These are phyloP conservation scores for Morone chrysops DNA, from an alignment of 2,113 vertebrate species.

Conservation along the genomic window DNA sequence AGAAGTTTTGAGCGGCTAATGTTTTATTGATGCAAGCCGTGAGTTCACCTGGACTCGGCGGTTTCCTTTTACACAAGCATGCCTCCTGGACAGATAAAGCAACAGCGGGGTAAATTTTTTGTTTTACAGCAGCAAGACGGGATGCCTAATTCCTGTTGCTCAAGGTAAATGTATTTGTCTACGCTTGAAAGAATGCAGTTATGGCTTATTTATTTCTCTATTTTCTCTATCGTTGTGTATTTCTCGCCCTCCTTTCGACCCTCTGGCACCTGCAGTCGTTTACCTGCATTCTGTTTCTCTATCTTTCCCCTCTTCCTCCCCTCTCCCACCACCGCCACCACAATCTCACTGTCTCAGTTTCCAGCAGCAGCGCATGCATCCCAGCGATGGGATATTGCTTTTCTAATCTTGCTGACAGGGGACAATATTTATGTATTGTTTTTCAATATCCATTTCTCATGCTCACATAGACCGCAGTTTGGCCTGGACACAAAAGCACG, in stretches of 20 bases:
- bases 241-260: conserved; percentile 11
- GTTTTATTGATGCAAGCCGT: conserved; percentile 73
- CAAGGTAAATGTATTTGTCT: conserved; percentile 49
- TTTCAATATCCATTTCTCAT: conserved; percentile 81
- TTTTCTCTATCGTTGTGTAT: conserved; percentile 39
- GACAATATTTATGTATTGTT: conserved; percentile 83
- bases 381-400: conserved; percentile 81
- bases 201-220: conserved; percentile 53
- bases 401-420: conserved; percentile 84
- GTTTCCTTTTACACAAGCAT: conserved; percentile 26
- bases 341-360: conserved; percentile 37
- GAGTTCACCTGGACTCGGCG: conserved; percentile 50
- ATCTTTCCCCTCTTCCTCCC: neutral
- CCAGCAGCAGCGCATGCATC: conserved; percentile 55
- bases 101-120: conserved; percentile 15
- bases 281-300: conserved; percentile 42
- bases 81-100: conserved; percentile 32
- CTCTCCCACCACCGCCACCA: neutral
- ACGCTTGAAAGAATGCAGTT: conserved; percentile 38
- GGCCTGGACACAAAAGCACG: conserved; percentile 40
- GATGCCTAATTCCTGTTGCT: conserved; percentile 37
- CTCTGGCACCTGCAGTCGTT: conserved; percentile 53
- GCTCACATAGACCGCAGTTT: conserved; percentile 52
- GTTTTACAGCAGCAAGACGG: conserved; percentile 13
- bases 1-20: conserved; percentile 68